These are phyloP conservation scores for Mastacembelus armatus DNA, from an alignment of 2,797 vertebrate species.

Conservation along the genomic window DNA sequence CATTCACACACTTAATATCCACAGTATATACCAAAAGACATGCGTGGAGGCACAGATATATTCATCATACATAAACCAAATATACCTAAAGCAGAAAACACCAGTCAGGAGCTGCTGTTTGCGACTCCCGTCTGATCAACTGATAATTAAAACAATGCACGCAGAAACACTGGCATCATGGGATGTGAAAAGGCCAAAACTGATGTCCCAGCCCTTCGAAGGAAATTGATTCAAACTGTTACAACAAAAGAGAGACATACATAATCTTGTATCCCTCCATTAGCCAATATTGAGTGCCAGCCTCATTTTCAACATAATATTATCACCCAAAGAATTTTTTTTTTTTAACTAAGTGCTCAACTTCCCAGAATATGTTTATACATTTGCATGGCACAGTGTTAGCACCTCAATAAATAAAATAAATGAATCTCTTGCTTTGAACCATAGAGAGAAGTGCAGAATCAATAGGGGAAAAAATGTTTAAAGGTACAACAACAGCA, in stretches of 20 bases:
- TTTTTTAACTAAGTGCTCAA: constrained; percentile 52
- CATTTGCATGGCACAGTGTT: constrained; percentile 27
- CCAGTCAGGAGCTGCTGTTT: constrained; percentile 53
- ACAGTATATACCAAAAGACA: constrained; percentile 76
- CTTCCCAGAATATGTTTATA: constrained; percentile 20
- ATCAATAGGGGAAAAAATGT: constrained; percentile 3
- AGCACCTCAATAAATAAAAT: constrained; percentile 22
- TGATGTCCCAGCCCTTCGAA: constrained; percentile 78
- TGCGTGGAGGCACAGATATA: constrained; percentile 78
- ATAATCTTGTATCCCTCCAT: constrained; percentile 47
- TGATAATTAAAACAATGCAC: constrained; percentile 60
- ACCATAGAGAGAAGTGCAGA: constrained; percentile 14
- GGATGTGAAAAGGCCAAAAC: constrained; percentile 79
- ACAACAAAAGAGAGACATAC: constrained; percentile 69
- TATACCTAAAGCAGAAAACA: constrained; percentile 69
- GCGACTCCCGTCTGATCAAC: constrained; percentile 62
- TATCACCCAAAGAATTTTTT: constrained; percentile 17
- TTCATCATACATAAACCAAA: constrained; percentile 66
- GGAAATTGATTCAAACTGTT: constrained; percentile 67
- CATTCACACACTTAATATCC: constrained; percentile 75
- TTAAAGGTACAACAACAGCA: constrained; percentile 21
- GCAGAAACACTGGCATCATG: constrained; percentile 75
- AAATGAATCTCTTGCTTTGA: constrained; percentile 41
- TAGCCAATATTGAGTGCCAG: constrained; percentile 58
- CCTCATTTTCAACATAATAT: constrained; percentile 47